Evolutionary conservation across 2,888 invertebrate species (phyloP).

Genomic region (Agonopterix subpropinquella): DNA sequence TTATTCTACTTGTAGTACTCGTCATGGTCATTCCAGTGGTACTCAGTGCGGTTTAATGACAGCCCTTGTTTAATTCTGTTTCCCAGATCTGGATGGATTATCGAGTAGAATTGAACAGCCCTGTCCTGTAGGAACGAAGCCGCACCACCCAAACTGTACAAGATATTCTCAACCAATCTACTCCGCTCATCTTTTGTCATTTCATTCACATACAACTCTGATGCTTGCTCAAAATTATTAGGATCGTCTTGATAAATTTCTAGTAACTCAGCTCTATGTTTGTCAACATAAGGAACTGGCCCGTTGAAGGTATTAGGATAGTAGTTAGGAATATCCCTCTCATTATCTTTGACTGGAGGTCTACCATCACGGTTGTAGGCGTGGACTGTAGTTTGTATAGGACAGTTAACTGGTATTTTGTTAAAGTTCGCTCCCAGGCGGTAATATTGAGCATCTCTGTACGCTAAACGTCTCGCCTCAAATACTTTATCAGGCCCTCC

Average conservation of each 20-base stretch:
- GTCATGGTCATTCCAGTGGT: too few relatives aligned
- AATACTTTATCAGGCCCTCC: slow-evolving; percentile 92
- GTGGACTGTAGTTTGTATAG: slow-evolving; percentile 70
- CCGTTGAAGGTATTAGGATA: slow-evolving; percentile 94
- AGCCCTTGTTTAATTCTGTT: slow-evolving; percentile 40
- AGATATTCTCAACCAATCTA: slow-evolving; percentile 85
- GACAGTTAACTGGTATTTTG: slow-evolving; percentile 94
- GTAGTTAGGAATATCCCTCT: slow-evolving; percentile 90
- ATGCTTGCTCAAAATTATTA: slow-evolving; percentile 89
- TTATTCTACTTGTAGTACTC: too few relatives aligned
- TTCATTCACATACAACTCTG: slow-evolving; percentile 84
- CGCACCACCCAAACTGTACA: slow-evolving; percentile 79
- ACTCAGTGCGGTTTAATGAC: slow-evolving; percentile 28
- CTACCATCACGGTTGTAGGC: slow-evolving; percentile 90
- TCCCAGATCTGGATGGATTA: slow-evolving; percentile 87
- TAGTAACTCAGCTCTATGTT: slow-evolving; percentile 62
- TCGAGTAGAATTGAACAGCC: slow-evolving; percentile 85
- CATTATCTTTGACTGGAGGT: slow-evolving; percentile 82
- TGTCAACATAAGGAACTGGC: slow-evolving; percentile 78
- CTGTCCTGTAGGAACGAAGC: slow-evolving; percentile 71
- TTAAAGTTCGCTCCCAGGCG: slow-evolving; percentile 91
- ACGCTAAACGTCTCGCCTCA: slow-evolving; percentile 85
- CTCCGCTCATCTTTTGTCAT: slow-evolving; percentile 80
- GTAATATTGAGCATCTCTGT: slow-evolving; percentile 87
- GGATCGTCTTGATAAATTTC: slow-evolving; percentile 77